These are phyloP conservation scores for Meandrina meandrites DNA, from an alignment of 92 coral and sea anemone genomes.

Conservation along the genomic window DNA sequence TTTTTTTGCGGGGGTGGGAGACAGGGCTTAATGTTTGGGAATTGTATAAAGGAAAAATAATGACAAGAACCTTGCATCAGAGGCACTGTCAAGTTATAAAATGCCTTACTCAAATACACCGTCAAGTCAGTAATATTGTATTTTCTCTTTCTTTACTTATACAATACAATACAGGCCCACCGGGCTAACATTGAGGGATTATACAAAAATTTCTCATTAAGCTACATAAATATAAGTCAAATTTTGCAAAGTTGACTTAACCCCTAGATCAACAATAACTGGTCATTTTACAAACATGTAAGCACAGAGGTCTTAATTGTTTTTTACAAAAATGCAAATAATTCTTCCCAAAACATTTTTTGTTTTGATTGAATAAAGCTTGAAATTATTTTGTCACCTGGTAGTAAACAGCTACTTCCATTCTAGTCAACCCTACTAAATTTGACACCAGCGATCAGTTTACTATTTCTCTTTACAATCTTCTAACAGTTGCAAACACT, in stretches of 20 bases:
- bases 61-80: background rate
- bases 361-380: background rate
- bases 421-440: background rate
- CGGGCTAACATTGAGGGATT: conserved; percentile 10
- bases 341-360: conserved; percentile 1
- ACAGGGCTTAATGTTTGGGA: background rate
- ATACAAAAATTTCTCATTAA: conserved; percentile 1
- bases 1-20: background rate
- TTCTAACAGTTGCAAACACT: background rate
- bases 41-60: background rate
- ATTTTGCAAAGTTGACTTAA: conserved; percentile 7
- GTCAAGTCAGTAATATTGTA: background rate
- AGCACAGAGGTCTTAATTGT: background rate
- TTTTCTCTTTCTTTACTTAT: background rate
- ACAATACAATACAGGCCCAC: conserved; percentile 4
- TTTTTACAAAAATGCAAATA: conserved; percentile 17
- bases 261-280: background rate
- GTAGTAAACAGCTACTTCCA: background rate
- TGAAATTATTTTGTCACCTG: background rate
- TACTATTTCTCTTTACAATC: background rate
- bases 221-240: conserved; percentile 18
- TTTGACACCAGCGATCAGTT: background rate
- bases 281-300: conserved; percentile 1
- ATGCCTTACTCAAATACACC: background rate
- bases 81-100: no score